These are phyloP conservation scores for Rhagologus leucostigma DNA, from an alignment of 2,113 vertebrate species.

Conservation along the genomic window DNA sequence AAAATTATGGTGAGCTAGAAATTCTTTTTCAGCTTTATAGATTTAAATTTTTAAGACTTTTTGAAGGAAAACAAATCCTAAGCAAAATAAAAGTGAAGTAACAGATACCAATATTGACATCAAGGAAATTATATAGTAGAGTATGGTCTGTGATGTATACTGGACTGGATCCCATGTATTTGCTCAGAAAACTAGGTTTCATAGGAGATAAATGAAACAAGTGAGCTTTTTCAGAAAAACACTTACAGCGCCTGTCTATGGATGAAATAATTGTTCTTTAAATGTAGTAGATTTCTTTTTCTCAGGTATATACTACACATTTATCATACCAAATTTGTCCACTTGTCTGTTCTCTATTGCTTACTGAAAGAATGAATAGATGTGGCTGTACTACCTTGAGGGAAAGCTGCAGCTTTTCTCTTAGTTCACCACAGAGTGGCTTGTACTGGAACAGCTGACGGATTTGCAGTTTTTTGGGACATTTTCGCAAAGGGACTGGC, in stretches of 20 bases:
- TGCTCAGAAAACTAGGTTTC: background rate
- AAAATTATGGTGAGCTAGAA: background rate
- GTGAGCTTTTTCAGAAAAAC: background rate
- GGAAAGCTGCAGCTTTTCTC: slow-evolving; percentile 73
- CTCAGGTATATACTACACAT: background rate
- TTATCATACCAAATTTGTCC: background rate
- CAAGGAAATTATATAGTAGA: background rate
- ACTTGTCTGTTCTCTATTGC: background rate
- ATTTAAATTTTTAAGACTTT: background rate
- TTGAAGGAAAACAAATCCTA: background rate
- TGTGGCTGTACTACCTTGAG: slow-evolving; percentile 76
- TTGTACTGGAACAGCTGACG: slow-evolving; percentile 81
- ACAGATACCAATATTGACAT: background rate
- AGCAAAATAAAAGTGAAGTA: background rate
- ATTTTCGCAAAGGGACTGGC: slow-evolving; percentile 50
- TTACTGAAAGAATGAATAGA: background rate
- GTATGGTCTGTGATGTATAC: background rate
- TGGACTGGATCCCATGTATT: background rate
- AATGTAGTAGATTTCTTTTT: background rate
- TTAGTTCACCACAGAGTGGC: slow-evolving; percentile 64
- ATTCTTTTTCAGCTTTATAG: background rate
- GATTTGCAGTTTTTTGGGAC: slow-evolving; percentile 80
- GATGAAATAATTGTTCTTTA: background rate
- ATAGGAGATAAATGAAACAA: background rate
- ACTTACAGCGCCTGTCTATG: background rate